phyloP scores from a whole-genome alignment of 2,113 vertebrate genomes.

The Thalassarche chlororhynchos region DNA sequence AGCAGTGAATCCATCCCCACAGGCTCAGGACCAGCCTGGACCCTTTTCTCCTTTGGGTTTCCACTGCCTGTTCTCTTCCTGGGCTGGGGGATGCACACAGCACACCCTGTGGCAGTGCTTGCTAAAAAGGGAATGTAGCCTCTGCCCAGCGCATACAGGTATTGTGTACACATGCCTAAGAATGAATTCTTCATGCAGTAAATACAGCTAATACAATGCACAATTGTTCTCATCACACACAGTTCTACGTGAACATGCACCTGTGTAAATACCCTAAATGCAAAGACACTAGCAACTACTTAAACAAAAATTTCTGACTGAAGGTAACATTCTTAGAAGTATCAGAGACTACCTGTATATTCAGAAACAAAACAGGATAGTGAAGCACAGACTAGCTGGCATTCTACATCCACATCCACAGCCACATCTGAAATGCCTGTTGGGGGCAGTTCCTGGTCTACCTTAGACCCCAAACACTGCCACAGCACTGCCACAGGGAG shows the following conservation, averaged over 20 bases:
- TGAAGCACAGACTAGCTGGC: background rate
- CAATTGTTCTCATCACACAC: background rate
- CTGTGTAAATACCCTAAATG: background rate
- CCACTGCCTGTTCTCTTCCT: background rate
- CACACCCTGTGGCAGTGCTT: background rate
- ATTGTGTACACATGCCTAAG: too few relatives aligned
- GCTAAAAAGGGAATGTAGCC: background rate
- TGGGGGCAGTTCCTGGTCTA: background rate
- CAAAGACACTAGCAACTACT: background rate
- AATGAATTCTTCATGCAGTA: background rate
- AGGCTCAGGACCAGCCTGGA: background rate
- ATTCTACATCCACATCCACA: background rate
- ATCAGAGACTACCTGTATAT: background rate
- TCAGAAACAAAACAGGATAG: background rate
- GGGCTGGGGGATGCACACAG: background rate
- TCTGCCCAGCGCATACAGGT: background rate
- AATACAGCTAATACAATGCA: background rate
- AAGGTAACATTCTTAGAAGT: background rate
- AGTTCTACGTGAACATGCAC: background rate
- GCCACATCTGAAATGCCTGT: background rate
- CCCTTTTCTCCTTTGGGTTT: background rate
- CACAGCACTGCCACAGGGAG: background rate
- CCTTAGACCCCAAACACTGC: background rate
- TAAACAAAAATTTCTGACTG: background rate
- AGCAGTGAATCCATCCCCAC: rapidly evolving